phyloP scores from a whole-genome alignment of 2,797 vertebrate genomes.

The Bovichtus variegatus region DNA sequence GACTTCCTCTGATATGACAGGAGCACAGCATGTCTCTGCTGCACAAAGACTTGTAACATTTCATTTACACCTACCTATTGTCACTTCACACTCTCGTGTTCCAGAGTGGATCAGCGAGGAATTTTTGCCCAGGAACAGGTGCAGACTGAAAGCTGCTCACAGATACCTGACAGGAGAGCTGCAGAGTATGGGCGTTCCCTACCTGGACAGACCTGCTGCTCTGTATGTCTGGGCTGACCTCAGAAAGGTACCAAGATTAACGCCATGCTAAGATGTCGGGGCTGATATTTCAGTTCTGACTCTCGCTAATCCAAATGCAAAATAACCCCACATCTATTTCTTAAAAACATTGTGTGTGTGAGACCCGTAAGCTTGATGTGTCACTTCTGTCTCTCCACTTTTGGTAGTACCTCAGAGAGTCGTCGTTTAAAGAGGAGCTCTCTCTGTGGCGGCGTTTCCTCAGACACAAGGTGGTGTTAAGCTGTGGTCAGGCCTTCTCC shows the following conservation, averaged over 20 bases:
- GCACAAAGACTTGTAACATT: slow-evolving; percentile 30
- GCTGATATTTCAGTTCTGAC: slow-evolving; percentile 3
- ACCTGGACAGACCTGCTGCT: slow-evolving; percentile 88
- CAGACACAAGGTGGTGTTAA: slow-evolving; percentile 91
- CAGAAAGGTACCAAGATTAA: slow-evolving; percentile 87
- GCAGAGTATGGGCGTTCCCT: slow-evolving; percentile 87
- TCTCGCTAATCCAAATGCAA: background rate
- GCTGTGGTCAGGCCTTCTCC: slow-evolving; percentile 91
- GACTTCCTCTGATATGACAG: slow-evolving; percentile 13
- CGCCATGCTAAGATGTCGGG: background rate
- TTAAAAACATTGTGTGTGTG: background rate
- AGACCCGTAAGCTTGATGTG: background rate
- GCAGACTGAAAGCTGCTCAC: slow-evolving; percentile 90
- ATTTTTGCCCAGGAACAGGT: slow-evolving; percentile 90
- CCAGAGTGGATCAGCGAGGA: slow-evolving; percentile 93
- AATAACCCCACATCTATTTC: background rate
- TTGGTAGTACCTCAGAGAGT: slow-evolving; percentile 87
- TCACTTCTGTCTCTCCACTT: slow-evolving; percentile 8
- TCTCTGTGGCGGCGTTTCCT: slow-evolving; percentile 91
- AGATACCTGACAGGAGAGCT: slow-evolving; percentile 88
- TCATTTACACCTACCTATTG: slow-evolving; percentile 18
- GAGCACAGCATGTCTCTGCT: slow-evolving; percentile 14
- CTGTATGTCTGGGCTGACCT: slow-evolving; percentile 95
- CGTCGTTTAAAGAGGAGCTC: slow-evolving; percentile 91
- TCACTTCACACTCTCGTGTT: slow-evolving; percentile 27